Conservation (phyloP, 2,888 invertebrate species). For the Brenthis hecate region DNA sequence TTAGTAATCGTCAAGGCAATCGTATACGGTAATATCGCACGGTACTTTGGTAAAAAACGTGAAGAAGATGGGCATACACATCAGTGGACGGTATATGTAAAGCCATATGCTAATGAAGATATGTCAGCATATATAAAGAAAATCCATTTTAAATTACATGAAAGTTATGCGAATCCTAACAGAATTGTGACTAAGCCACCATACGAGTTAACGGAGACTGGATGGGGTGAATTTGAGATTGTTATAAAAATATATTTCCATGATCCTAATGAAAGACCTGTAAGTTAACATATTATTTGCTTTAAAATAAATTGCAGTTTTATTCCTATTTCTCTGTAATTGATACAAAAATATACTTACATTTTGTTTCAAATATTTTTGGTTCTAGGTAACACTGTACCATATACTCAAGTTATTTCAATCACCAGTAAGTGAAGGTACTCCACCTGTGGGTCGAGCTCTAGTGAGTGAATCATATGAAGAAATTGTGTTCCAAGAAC, state of each 20-base stretch:
- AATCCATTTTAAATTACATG: conserved; percentile 98
- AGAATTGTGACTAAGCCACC: conserved; percentile 97
- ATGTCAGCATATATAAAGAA: conserved; percentile 97
- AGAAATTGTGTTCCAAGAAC: conserved; percentile 96
- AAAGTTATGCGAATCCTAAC: conserved; percentile 97
- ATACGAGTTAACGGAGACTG: conserved; percentile 98
- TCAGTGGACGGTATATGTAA: conserved; percentile 98
- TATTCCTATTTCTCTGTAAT: background rate
- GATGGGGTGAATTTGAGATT: conserved; percentile 99
- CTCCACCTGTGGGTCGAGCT: conserved; percentile 78
- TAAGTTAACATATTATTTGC: conserved; percentile 70
- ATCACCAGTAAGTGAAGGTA: conserved; percentile 83
- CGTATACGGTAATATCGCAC: conserved; percentile 97
- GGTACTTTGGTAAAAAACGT: conserved; percentile 97
- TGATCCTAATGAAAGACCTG: conserved; percentile 97
- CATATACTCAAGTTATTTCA: conserved; percentile 97
- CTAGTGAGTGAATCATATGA: conserved; percentile 97
- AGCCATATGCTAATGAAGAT: conserved; percentile 95
- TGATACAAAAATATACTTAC: no score
- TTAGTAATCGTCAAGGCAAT: conserved; percentile 95
- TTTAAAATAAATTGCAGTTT: background rate
- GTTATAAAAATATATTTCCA: conserved; percentile 98
- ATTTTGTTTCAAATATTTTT: background rate
- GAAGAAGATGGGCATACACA: conserved; percentile 99
- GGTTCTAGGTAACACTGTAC: conserved; percentile 94